Percentiles rank a stretch among this genome's conserved stretches.
phyloP scores from a whole-genome alignment of 1,140 invertebrate species.

The Zaprionus camerounensis region DNA sequence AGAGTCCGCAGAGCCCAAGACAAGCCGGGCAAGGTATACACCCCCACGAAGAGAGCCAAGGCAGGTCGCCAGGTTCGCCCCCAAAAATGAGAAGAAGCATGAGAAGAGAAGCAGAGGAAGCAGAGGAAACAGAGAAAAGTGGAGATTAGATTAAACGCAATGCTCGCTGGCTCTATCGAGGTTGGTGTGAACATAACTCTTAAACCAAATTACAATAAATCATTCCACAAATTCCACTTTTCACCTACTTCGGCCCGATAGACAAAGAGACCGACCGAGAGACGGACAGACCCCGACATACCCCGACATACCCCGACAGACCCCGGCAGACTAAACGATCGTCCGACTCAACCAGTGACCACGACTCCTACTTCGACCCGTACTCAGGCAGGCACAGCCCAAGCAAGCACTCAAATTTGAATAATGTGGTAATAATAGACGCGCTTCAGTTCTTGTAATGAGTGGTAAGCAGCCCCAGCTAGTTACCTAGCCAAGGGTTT shows the following conservation, averaged over 20 bases:
- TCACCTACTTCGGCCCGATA: slow-evolving; percentile 56
- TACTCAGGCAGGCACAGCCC: slow-evolving; percentile 11
- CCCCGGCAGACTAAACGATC: not conserved
- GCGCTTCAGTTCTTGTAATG: slow-evolving; percentile 80
- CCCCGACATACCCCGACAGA: no score
- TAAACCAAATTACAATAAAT: slow-evolving; percentile 81
- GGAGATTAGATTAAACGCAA: slow-evolving; percentile 76
- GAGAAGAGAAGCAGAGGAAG: slow-evolving; percentile 1
- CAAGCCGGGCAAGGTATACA: slow-evolving; percentile 19
- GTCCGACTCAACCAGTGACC: slow-evolving; percentile 11
- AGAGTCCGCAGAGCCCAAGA: slow-evolving; percentile 19
- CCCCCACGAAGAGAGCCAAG: slow-evolving; percentile 21
- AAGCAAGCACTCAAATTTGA: slow-evolving; percentile 56
- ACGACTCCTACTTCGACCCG: not conserved
- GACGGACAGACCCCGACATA: not conserved
- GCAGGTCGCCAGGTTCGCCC: not conserved
- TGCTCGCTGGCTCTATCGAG: slow-evolving; percentile 44
- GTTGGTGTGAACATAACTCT: slow-evolving; percentile 81
- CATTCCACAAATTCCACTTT: slow-evolving; percentile 80
- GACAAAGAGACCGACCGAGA: not conserved
- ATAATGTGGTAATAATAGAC: slow-evolving; percentile 82
- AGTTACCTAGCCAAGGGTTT: not conserved
- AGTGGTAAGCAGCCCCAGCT: slow-evolving; percentile 34
- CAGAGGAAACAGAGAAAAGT: slow-evolving; percentile 6
- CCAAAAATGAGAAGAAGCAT: not conserved